These are phyloP conservation scores for Drosophila neotestacea DNA, from an alignment of 2,888 invertebrate genomes.

Conservation along the genomic window DNA sequence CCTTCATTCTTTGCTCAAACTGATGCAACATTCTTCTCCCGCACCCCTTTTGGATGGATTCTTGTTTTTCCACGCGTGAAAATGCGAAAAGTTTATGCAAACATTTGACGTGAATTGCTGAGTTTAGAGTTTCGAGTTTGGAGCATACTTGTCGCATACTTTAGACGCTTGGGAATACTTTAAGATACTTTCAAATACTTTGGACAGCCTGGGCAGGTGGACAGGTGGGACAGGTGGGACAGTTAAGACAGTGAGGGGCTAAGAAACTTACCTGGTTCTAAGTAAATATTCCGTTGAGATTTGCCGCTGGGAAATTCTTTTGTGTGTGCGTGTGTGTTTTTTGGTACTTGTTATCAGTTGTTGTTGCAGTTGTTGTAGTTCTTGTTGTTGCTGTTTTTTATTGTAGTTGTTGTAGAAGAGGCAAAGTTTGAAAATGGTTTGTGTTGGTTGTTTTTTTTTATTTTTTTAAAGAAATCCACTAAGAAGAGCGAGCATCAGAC, in stretches of 20 bases:
- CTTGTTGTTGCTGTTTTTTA: slow-evolving; percentile 18
- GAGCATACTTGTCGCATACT: slow-evolving; percentile 66
- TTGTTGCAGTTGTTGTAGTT: slow-evolving; percentile 4
- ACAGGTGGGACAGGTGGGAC: not conserved
- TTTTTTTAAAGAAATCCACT: slow-evolving; percentile 69
- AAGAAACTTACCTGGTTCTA: slow-evolving; percentile 63
- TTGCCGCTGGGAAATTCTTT: slow-evolving; percentile 47
- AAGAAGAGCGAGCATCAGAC: slow-evolving; percentile 71
- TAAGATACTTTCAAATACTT: slow-evolving; percentile 46
- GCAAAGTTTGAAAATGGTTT: slow-evolving; percentile 55
- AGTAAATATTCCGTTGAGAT: slow-evolving; percentile 72
- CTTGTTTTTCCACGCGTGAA: slow-evolving; percentile 57
- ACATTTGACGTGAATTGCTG: slow-evolving; percentile 57
- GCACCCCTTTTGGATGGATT: no score
- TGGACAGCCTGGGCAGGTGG: slow-evolving; percentile 28
- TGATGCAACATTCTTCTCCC: not conserved
- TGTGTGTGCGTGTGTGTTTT: slow-evolving; percentile 22
- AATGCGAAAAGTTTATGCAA: slow-evolving; percentile 67
- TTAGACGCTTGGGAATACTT: slow-evolving; percentile 35
- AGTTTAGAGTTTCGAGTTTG: slow-evolving; percentile 56
- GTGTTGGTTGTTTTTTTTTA: slow-evolving; percentile 30
- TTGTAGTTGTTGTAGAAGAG: slow-evolving; percentile 45
- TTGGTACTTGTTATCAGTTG: slow-evolving; percentile 29
- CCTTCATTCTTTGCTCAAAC: slow-evolving; percentile 19
- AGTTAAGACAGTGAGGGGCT: not conserved